Evolutionary conservation across 2,888 invertebrate genomes (phyloP), one percentile per base, ranked within the genome.

Genomic region (Deilephila porcellus): DNA sequence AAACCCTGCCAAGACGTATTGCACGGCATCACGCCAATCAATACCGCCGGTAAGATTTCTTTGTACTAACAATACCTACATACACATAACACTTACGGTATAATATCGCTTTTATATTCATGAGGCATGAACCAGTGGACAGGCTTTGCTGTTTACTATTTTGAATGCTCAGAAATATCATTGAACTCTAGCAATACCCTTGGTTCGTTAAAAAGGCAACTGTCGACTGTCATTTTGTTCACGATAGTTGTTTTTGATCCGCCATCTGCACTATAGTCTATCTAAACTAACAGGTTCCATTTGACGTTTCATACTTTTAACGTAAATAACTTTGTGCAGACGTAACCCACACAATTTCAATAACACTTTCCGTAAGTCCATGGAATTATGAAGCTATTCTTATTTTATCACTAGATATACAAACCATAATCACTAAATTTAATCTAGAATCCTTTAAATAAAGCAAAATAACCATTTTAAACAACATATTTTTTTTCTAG

Each of bases 1-100:
- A 94, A 95, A 78, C 96, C 96, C 62, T 97, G 97, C 88, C 96
- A 96, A 89, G 95, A 96, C 80, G 96, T 95, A 80, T 91, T 96
- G 76, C 93, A 92, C 84, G 91, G 94, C 78, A 91, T 95, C 75
- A 89, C 91, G 75, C 92, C 93, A 76, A 91, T 92, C 79, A 91
- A 92, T 79, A 91, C 91, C 74, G 86, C 92, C 77, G 91, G 76
- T 81, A 67, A 52, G 45, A 67, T 14, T 20, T 5, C 14, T 60
- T 4, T 60, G 20, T 67, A 2, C 4, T 25, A 11, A 3, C 20
- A 17, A 6, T 11, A 67, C 17, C 25, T 32, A 5, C 5, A 20
- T 5, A 67, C 45, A 25, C 25, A 7, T 34, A 29, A 25, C 14
- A n/a, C 37, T 0, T 14, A 6, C 8, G 25, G 52, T 67, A 25